Base-by-base conservation (phyloP, 2,888 invertebrate species). In the Caenorhabditis sp. region DNA sequence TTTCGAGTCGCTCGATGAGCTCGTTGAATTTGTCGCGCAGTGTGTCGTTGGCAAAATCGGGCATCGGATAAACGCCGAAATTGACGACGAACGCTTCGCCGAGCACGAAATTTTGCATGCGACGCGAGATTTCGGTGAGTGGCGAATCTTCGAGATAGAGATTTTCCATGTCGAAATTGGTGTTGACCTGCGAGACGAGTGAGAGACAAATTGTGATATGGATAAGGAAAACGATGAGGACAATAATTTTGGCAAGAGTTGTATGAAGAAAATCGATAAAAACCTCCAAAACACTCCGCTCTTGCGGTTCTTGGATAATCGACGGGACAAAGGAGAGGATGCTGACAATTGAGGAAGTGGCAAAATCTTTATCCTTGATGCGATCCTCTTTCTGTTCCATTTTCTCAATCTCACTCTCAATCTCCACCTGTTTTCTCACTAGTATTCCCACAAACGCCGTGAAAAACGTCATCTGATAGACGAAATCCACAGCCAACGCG, bases 391-490 rank as follows among this genome's bases (percentile, higher is more conserved):
- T 36, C 4, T 17, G 1, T 12, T 43, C 58, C 12, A 8, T 58
- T 58, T 58, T 36, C 58, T 43, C 6, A 12, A 58, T 27, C 60
- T 70, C 69, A 55, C 77, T 73, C 49, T 82, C 81, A 26, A 77
- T 69, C 24, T 74, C 68, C 12, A 81, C 75, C 66, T 83, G 80
- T 31, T 79, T 66, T 27, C 72, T 64, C 6, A 81, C 82, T 59
- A 81, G 77, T 37, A 83, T 74, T 23, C 74, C 80, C 59, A 83
- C 73, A 50, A 84, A 64, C 4, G 85, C 86, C 0, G 83, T 76
- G 77, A 86, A 86, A 59, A 86, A 82, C 4, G 86, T 86, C 71
- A 86, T 76, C 77, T 83, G 86, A 60, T 86, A 86, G 55, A 86
- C 58, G 62, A 83, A 86, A 68, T 86, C 86, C 43, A 86, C 71